phyloP scores from a whole-genome alignment of 2,888 invertebrate species.

The Apocheima hispidaria region DNA sequence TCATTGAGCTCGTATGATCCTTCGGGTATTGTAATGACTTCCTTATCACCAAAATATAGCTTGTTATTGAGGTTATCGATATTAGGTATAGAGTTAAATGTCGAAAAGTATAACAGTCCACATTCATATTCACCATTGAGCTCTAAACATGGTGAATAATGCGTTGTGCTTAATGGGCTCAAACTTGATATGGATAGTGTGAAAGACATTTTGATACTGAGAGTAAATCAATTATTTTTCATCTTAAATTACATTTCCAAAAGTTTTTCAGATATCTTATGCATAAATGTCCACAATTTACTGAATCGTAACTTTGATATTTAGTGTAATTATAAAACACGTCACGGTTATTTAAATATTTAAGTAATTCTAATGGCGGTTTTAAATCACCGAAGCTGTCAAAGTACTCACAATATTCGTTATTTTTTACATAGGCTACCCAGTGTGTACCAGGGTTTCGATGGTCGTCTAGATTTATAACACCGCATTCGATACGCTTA shows the following conservation, averaged over 20 bases:
- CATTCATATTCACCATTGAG: neutral
- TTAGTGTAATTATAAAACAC: neutral
- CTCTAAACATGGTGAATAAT: neutral
- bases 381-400: constrained; percentile 26
- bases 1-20: neutral
- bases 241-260: neutral
- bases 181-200: neutral
- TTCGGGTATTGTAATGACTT: neutral
- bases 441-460: constrained; percentile 14
- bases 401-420: constrained; percentile 19
- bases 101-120: neutral
- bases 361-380: neutral
- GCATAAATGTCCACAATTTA: constrained; percentile 25
- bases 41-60: neutral
- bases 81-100: neutral
- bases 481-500: too few relatives aligned
- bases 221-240: neutral
- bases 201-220: neutral
- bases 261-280: constrained; percentile 2
- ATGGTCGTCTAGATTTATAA: neutral
- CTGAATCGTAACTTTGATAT: neutral
- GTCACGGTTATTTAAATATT: neutral
- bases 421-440: constrained; percentile 24
- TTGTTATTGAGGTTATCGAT: neutral
- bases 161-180: neutral